Percentiles rank a stretch among this genome's conserved stretches.
These are phyloP conservation scores for Trichomalopsis sarcophagae DNA, from an alignment of 1,140 invertebrate genomes.

Conservation along the genomic window DNA sequence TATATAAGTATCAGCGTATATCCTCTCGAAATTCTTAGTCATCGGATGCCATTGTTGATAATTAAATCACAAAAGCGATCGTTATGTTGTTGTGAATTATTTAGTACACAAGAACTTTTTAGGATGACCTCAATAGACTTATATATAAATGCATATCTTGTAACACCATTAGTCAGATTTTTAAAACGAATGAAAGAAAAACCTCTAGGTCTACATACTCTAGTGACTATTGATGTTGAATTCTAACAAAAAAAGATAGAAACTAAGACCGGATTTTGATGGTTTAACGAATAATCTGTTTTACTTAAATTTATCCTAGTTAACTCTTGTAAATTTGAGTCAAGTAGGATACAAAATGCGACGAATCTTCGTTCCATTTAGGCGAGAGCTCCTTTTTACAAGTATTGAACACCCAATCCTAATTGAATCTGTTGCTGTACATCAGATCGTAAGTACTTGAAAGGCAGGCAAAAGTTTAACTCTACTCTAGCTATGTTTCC, in stretches of 20 bases:
- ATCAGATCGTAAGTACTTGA: slow-evolving; percentile 64
- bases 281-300: slow-evolving; percentile 17
- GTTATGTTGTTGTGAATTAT: background rate
- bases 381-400: slow-evolving; percentile 58
- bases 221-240: slow-evolving; percentile 28
- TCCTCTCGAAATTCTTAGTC: background rate
- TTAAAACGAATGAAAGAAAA: slow-evolving; percentile 25
- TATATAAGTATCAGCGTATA: background rate
- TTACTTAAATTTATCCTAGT: slow-evolving; percentile 26
- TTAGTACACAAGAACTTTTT: background rate
- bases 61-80: background rate
- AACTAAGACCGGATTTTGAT: slow-evolving; percentile 24
- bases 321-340: slow-evolving; percentile 17
- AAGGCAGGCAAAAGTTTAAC: slow-evolving; percentile 79
- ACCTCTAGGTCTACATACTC: background rate
- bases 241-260: background rate
- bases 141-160: slow-evolving; percentile 29
- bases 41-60: background rate
- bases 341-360: slow-evolving; percentile 27
- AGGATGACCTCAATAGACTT: background rate
- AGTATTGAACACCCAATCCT: slow-evolving; percentile 71
- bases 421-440: slow-evolving; percentile 70
- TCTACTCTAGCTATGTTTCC: slow-evolving; percentile 88
- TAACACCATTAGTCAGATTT: background rate
- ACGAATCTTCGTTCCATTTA: slow-evolving; percentile 1